Base-by-base conservation (phyloP, 2,797 vertebrate species). In the Malurus leucopterus region DNA sequence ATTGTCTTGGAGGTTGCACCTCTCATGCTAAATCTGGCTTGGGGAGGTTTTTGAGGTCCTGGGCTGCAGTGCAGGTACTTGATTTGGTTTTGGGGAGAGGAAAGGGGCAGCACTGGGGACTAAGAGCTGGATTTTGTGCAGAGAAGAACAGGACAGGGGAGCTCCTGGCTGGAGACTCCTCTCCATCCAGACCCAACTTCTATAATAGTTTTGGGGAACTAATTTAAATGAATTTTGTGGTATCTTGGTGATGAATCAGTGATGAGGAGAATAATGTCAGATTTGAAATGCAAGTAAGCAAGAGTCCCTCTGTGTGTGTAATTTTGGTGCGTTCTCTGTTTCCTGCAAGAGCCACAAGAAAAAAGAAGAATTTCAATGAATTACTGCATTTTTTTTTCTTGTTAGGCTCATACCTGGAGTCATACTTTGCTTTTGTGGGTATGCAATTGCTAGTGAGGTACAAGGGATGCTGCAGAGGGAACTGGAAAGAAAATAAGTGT, bases 1-100 rank as follows among this genome's bases (percentile, higher is more conserved):
- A 65, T 3, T 23, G 61, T 36, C 15, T 10, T 50, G 61, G 44
- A 65, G 38, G 38, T n/a, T n/a, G n/a, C n/a, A 16, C 8, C 18
- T 65, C 10, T 38, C 1, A 0, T 44, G 44, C 3, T 19, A 16
- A 58, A 32, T n/a, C 15, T 50, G n/a, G 4, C 15, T 11, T n/a
- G 44, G n/a, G 26, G 44, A 36, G n/a, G 22, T n/a, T 15, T 12
- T 19, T 21, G 26, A 64, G 30, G 43, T 32, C 53, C 43, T 2
- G 2, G 5, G 19, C 19, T 23, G 24, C 9, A 51, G 11, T 9
- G 34, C 44, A 34, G 75, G 24, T 41, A 3, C 20, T 15, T 30
- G 53, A 16, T 43, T 41, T 34, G 44, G 23, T 29, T 11, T 65
- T 36, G 13, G 23, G 27, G 15, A 17, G 9, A 65, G 34, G 24